Conservation (phyloP, 1,140 invertebrate species). For the Thaumatotibia leucotreta region DNA sequence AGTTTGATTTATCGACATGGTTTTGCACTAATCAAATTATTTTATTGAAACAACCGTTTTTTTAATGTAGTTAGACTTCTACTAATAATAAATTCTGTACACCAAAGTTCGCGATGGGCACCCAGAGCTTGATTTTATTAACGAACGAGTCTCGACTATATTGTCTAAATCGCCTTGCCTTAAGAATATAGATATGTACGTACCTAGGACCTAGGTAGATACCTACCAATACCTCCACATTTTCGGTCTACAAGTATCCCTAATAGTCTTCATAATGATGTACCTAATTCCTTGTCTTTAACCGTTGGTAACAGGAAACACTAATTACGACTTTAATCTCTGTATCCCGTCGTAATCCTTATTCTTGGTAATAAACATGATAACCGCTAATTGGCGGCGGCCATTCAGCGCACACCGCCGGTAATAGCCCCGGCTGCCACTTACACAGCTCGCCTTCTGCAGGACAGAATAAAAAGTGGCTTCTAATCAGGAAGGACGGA, state of each 20-base stretch:
- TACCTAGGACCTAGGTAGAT: too few species aligned
- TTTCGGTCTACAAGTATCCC: not conserved
- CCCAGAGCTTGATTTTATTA: too few species aligned
- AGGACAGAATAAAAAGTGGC: not conserved
- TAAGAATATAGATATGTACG: too few species aligned
- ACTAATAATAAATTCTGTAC: too few species aligned
- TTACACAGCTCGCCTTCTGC: not conserved
- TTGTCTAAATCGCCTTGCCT: too few species aligned
- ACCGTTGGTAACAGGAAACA: not conserved
- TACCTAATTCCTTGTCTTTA: not conserved
- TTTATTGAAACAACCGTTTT: too few species aligned
- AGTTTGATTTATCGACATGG: too few species aligned
- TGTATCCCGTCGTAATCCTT: not conserved
- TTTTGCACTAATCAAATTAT: too few species aligned
- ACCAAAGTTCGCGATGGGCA: too few species aligned
- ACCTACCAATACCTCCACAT: too few species aligned
- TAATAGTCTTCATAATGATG: not conserved
- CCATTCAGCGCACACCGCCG: not conserved
- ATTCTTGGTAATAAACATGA: not conserved
- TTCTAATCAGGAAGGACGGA: not conserved
- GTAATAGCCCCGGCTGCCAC: not conserved
- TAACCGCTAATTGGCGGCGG: not conserved
- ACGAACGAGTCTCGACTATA: too few species aligned
- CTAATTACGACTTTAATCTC: not conserved
- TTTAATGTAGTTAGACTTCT: too few species aligned